Evolutionary conservation across 2,888 invertebrate species (phyloP), one percentile per base, ranked within the genome.

Genomic region (Oconnorella tubifera): DNA sequence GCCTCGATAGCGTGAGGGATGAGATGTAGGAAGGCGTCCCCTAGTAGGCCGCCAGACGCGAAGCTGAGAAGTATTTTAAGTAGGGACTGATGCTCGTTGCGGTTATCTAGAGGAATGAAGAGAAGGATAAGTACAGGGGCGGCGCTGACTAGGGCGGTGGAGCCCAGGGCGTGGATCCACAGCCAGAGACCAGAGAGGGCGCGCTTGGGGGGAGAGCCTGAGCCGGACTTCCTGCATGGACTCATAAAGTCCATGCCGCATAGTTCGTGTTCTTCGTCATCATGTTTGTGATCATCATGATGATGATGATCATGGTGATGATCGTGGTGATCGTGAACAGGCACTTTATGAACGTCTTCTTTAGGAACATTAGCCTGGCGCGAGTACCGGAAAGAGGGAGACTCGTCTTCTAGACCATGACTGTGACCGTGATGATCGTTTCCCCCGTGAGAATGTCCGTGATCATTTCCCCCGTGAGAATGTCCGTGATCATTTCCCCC

Each of bases 21-120:
- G 70, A 99, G 85, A 84, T 99, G 99, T 3, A 99, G 86, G 82
- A 99, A 99, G 0, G 99, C 98, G 85, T 99, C 99, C 4, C 99
- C 99, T 0, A 99, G 85, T 19, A 99, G 86, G 56, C 99, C 94
- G 51, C 83, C 83, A 31, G 82, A 80, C 2, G 83, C 83, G 75
- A 83, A 83, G 64, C 80, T 81, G 25, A 83, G 73, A 31, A 85
- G 66, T 51, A 97, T 87, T 84, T 97, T 98, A 4, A 98, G 84
- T 49, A 93, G 84, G 0, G 93, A 90, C 80, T 91, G 88, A 80
- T 91, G 90, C 75, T 90, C 89, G 63, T 89, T 87, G 70, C 79
- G 75, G 57, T 77, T 79, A 48, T 96, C 92, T 63, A 99, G 85
- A 0, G 97, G 97, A 74, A 99, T 93, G 68, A 95, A 87, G 77